phyloP scores from a whole-genome alignment of 2,797 vertebrate species.

The Lutra lutra region DNA sequence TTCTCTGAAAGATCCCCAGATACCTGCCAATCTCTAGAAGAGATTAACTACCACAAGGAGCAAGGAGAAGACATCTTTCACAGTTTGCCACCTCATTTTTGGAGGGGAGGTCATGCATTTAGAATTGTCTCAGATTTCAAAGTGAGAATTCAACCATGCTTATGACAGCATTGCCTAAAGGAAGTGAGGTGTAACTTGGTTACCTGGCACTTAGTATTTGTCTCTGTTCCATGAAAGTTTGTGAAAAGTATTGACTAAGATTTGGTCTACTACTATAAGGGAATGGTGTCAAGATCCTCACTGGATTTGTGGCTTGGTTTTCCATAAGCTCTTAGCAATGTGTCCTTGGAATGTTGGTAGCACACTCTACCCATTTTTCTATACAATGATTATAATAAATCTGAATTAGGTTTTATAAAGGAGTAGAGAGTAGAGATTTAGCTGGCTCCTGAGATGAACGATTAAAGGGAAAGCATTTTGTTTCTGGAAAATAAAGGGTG shows the following conservation, averaged over 20 bases:
- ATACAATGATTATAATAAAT: not conserved
- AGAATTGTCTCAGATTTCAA: not conserved
- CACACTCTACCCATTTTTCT: not conserved
- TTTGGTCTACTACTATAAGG: not conserved
- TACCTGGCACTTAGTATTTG: not conserved
- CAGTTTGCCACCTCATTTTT: not conserved
- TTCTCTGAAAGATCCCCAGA: not conserved
- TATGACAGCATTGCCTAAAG: not conserved
- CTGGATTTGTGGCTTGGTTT: slow-evolving; percentile 22
- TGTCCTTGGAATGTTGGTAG: slow-evolving; percentile 5
- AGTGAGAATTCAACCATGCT: not conserved
- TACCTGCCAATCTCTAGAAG: not conserved
- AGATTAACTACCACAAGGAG: not conserved
- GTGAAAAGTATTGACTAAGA: slow-evolving; percentile 2
- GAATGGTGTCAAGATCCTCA: not conserved
- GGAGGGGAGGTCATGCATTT: not conserved
- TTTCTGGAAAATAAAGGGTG: slow-evolving; percentile 22
- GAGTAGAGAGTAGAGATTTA: not conserved
- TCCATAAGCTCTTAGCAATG: not conserved
- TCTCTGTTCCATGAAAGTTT: not conserved
- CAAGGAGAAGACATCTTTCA: not conserved
- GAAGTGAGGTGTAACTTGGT: not conserved
- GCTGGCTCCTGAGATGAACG: not conserved
- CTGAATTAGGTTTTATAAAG: slow-evolving; percentile 2
- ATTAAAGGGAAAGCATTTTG: not conserved